A percentile compares a stretch with the other conserved stretches of the same genome.
These are phyloP conservation scores for Fopius arisanus DNA, from an alignment of 1,140 invertebrate genomes.

Conservation along the genomic window DNA sequence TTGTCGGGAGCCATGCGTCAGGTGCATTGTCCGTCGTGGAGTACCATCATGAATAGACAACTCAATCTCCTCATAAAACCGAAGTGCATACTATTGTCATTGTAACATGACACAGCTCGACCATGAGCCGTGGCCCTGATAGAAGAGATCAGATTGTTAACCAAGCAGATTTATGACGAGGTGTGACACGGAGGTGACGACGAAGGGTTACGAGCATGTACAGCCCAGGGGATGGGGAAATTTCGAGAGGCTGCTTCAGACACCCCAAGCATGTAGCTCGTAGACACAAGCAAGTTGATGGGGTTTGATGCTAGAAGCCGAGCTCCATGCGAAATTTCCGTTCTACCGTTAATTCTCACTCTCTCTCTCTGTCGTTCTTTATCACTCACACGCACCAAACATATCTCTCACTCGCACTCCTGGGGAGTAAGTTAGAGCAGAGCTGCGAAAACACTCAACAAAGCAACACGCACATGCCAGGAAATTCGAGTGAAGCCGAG, in stretches of 20 bases:
- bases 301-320: slow-evolving; percentile 42
- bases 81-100: no score
- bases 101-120: no score
- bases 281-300: slow-evolving; percentile 40
- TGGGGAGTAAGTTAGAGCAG: neutral
- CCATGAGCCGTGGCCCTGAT: neutral
- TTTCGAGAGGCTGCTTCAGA: slow-evolving; percentile 49
- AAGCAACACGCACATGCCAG: neutral
- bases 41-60: no score
- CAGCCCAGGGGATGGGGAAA: neutral
- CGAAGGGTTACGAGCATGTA: slow-evolving; percentile 20
- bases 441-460: slow-evolving; percentile 6
- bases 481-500: slow-evolving; percentile 8
- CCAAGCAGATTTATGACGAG: slow-evolving; percentile 48
- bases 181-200: slow-evolving; percentile 45
- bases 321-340: slow-evolving; percentile 1
- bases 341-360: neutral
- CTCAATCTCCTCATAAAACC: no score
- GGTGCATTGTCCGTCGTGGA: no score
- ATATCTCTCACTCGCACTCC: neutral
- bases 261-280: slow-evolving; percentile 35
- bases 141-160: slow-evolving; percentile 37
- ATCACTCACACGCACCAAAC: neutral
- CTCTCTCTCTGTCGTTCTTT: neutral
- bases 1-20: no score